Base-by-base conservation (phyloP, 2,888 invertebrate species). In the Pachymerium ferrugineum region DNA sequence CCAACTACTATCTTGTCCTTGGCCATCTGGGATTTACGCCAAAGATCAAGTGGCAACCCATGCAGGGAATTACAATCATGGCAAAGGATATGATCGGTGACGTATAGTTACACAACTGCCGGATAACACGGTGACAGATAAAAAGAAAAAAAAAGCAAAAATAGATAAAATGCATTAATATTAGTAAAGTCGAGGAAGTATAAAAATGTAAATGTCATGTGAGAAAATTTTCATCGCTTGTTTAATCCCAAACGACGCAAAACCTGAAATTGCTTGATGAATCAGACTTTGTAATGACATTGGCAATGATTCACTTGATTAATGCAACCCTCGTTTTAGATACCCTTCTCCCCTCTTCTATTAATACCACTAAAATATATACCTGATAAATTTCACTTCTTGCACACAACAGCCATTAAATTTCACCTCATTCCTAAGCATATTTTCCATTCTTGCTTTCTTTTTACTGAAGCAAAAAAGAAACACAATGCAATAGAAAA, bases 11-110 rank as follows among this genome's bases (percentile, higher is more conserved):
- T 62, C 3, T 3, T 5, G 62, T 62, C 62, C 62, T 62, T 62
- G 62, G 62, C 62, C 62, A 28, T 62, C 28, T 62, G 62, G 62
- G 62, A 62, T 12, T 8, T n/a, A 28, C 22, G 62, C 62, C 62
- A 62, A 62, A 14, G 62, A 62, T 62, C 62, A 62, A 62, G 62
- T 62, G 62, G 25, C 62, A 62, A 22, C 62, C 62, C 62, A 62
- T 62, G 28, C 62, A 28, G 62, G 12, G 62, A 62, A 25, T 62
- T 62, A 62, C 62, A 25, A 62, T 62, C 62, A 62, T 28, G 62
- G 62, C 62, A 25, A 62, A 62, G 62, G 62, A 62, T 62, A 62
- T 22, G 25, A 62, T 62, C 62, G 28, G 28, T 62, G 62, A 62
- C 12, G 62, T 62, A 28, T 22, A 62, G 16, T 62, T 62, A 62